Percentiles rank a stretch among this genome's conserved stretches.
Evolutionary conservation across 2,797 vertebrate genomes (phyloP).

Genomic region (Lycodopsis pacificus): DNA sequence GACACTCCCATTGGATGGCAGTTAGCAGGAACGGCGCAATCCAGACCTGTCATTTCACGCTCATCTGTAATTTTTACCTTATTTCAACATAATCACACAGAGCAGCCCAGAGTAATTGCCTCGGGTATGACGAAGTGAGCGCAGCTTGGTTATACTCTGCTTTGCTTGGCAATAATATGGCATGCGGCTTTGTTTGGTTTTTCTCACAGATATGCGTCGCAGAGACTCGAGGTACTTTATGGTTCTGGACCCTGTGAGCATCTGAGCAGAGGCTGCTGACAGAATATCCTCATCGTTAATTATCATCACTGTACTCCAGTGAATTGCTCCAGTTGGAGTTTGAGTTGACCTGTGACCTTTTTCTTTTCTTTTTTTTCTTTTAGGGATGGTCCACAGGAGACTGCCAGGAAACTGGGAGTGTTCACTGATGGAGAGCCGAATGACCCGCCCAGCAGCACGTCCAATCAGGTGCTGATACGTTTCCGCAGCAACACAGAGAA

Average conservation of each 20-base stretch:
- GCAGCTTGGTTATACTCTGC: constrained; percentile 45
- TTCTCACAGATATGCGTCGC: constrained; percentile 30
- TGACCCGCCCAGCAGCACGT: constrained; percentile 91
- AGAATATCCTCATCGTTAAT: constrained; percentile 6
- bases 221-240: constrained; percentile 21
- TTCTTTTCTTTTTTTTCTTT: constrained; percentile 17
- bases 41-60: constrained; percentile 66
- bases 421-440: constrained; percentile 92
- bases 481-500: constrained; percentile 93
- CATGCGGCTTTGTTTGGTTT: constrained; percentile 37
- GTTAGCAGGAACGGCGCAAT: constrained; percentile 56
- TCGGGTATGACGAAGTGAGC: constrained; percentile 51
- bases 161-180: constrained; percentile 53
- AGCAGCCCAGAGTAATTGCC: constrained; percentile 54
- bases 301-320: neutral
- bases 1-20: constrained; percentile 68
- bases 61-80: constrained; percentile 70
- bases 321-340: constrained; percentile 20
- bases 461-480: constrained; percentile 94
- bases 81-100: constrained; percentile 64
- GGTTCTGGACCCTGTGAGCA: constrained; percentile 6
- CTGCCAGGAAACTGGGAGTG: constrained; percentile 91
- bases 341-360: constrained; percentile 30
- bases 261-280: constrained; percentile 17
- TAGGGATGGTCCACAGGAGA: constrained; percentile 96